Conservation (phyloP, 2,797 vertebrate genomes). For the Lepus townsendii region DNA sequence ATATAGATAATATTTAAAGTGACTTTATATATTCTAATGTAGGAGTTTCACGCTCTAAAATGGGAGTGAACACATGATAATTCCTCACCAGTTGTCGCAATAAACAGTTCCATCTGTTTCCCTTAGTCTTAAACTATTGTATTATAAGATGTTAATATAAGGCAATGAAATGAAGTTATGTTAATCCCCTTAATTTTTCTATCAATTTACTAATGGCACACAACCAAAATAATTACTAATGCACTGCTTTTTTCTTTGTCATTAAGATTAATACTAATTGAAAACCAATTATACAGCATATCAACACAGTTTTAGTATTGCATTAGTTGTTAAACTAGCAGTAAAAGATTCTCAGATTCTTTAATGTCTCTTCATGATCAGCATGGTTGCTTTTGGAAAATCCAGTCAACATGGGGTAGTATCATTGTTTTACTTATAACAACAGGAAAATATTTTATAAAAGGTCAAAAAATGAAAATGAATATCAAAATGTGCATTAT, state of each 20-base stretch:
- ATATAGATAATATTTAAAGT: conserved; percentile 88
- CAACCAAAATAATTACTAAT: conserved; percentile 76
- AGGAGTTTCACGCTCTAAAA: conserved; percentile 84
- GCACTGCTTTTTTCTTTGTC: conserved; percentile 71
- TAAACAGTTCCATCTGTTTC: conserved; percentile 80
- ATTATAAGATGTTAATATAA: conserved; percentile 82
- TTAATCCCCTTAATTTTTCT: conserved; percentile 78
- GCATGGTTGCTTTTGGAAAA: conserved; percentile 17
- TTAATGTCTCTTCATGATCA: not conserved
- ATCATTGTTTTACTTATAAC: not conserved
- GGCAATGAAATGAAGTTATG: conserved; percentile 74
- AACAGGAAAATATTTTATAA: conserved; percentile 19
- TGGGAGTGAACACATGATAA: conserved; percentile 84
- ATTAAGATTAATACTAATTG: conserved; percentile 79
- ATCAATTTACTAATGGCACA: conserved; percentile 79
- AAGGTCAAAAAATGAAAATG: conserved; percentile 40
- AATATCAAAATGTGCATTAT: not conserved
- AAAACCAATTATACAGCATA: conserved; percentile 48
- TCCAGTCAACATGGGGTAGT: not conserved
- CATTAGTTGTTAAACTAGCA: conserved; percentile 36
- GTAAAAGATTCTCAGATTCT: not conserved
- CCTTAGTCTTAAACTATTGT: conserved; percentile 79
- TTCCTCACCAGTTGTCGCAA: conserved; percentile 82
- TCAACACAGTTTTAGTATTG: conserved; percentile 40
- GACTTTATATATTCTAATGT: conserved; percentile 85